Conservation (phyloP, 2,113 vertebrate genomes). For the Esox niger region DNA sequence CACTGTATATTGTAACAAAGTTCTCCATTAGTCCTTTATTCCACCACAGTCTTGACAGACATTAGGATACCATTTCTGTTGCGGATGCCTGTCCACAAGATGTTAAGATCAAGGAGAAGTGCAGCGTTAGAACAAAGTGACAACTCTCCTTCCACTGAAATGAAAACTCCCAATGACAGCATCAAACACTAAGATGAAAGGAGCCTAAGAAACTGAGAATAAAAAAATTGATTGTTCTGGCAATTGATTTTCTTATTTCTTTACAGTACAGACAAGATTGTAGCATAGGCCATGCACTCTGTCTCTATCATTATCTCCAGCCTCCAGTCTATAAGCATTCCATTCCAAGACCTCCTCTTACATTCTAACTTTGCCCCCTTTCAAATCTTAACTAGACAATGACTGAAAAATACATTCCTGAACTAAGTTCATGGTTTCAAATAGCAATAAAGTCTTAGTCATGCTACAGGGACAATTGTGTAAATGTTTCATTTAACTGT, state of each 20-base stretch:
- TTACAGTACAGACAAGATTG: slow-evolving; percentile 29
- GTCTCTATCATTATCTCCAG: background rate
- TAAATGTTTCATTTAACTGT: too few relatives aligned
- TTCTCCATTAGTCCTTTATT: too few relatives aligned
- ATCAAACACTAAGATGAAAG: slow-evolving; percentile 50
- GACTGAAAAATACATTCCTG: background rate
- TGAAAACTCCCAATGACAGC: slow-evolving; percentile 9
- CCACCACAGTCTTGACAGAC: background rate
- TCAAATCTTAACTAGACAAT: background rate
- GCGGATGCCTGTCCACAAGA: background rate
- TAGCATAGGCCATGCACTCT: background rate
- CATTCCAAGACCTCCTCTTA: background rate
- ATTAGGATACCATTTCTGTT: too few relatives aligned
- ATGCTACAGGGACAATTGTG: too few relatives aligned
- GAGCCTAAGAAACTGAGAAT: slow-evolving; percentile 8
- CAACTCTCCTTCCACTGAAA: slow-evolving; percentile 2
- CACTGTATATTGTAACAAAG: too few relatives aligned
- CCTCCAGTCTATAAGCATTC: background rate
- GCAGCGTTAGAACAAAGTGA: background rate
- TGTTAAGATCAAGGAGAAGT: background rate
- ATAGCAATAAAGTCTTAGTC: too few relatives aligned
- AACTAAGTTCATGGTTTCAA: too few relatives aligned
- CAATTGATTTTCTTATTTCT: slow-evolving; percentile 58
- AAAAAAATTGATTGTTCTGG: slow-evolving; percentile 33
- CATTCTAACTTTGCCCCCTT: background rate